Evolutionary conservation across 1,140 invertebrate species (phyloP), one percentile per base, ranked within the genome.

Genomic region (Paraescarpia echinospica): DNA sequence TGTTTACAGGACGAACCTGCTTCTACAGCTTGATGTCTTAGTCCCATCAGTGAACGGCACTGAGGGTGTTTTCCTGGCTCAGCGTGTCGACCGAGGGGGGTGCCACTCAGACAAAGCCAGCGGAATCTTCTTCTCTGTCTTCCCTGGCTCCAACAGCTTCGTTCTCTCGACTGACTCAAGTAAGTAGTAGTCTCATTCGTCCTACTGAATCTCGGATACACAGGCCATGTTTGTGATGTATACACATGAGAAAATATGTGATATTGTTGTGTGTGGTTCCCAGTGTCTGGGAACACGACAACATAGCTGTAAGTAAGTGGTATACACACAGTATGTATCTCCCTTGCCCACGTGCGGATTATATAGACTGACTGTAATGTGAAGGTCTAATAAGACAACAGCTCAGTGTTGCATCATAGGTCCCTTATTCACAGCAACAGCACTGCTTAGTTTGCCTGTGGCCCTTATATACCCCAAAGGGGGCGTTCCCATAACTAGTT

Each of bases 51-150:
- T 94, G 2, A 95, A 95, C 92, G 93, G 94, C 27, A 94, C 94
- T 34, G 93, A 94, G 35, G 95, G 95, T 0, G 94, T 95, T 33
- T 95, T 95, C 93, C 51, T 96, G 33, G 96, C 94, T 27, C 94
- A 94, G 4, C 90, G 93, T 51, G 93, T 95, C 14, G 89, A 92
- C 35, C 48, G 94, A 93, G 92, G 93, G 31, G 93, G 93, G 0
- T 94, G 93, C 59, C 35, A 59, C 31, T 88, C 90, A 9, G 92
- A 89, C 34, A n/a, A 59, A 31, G 91, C 93, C 33, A 27, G n/a
- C 1, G 93, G 93, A 35, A 33, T 93, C 31, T 94, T 92, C 89
- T 94, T 94, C 91, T 92, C 33, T 35, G 41, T 94, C 33, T 89
- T 88, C 31, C 88, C 88, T 27, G 41, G 89, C 33, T 33, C 35